Evolutionary conservation across 2,797 vertebrate genomes (phyloP), one percentile per base, ranked within the genome.

Genomic region (Natrix natrix): DNA sequence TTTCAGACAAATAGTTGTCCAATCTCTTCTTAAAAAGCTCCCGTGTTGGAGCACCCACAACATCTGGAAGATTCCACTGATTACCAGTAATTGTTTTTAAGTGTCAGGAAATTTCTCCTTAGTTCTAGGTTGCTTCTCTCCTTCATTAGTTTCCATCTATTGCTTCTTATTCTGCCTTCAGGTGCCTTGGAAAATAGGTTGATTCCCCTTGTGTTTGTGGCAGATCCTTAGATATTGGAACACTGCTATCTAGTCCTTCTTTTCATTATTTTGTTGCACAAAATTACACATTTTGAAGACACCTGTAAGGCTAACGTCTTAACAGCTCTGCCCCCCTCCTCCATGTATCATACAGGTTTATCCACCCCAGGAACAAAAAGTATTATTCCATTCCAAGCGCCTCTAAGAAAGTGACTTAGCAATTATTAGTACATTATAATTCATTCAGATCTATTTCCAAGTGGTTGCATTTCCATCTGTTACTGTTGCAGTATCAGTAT

Each of bases 371-470:
- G 63, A 59, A 60, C 0, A 6, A 22, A 17, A 88, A 89, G 12
- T 12, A 16, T 22, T 43, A 16, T 22, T 89, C 54, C 24, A 52
- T 69, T 78, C 87, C 55, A 48, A 92, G 32, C n/a, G 26, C 54
- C 37, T 74, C 87, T 88, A 24, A 57, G 86, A 43, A 88, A 57
- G 86, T 56, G 52, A 43, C 54, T 78, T 59, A 56, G 32, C 57
- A 92, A 78, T 78, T 88, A 88, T 88, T 88, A 92, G 63, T 89
- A 78, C 12, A 89, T 92, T 48, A 78, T 92, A 78, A 92, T 92
- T 59, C 37, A 59, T 92, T 89, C 87, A 88, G 24, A 92, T 92
- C 87, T 92, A 57, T 57, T 92, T 92, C 57, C 54, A 88, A 56
- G 60, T 91, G 83, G 52, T 63, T 54, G 66, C 63, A 11, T 92